These are phyloP conservation scores for Saguinus midas DNA, from an alignment of 2,113 vertebrate species.

Conservation along the genomic window DNA sequence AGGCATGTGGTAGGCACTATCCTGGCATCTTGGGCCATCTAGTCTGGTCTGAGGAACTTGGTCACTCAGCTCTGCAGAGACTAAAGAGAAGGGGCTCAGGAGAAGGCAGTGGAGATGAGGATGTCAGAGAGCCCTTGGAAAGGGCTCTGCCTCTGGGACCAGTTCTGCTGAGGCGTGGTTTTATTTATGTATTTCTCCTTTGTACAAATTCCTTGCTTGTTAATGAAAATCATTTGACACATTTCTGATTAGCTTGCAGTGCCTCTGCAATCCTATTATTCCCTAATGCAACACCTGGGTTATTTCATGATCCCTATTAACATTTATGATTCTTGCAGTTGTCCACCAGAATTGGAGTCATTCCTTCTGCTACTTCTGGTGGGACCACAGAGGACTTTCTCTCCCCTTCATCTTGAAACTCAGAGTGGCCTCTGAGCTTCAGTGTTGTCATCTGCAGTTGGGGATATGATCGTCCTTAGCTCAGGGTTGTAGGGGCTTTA, in stretches of 20 bases:
- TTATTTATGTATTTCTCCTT: constrained; percentile 2
- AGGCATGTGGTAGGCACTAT: not conserved
- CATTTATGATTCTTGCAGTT: not conserved
- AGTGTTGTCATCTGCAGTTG: not conserved
- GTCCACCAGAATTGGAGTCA: not conserved
- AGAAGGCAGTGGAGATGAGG: not conserved
- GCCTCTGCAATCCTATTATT: constrained; percentile 20
- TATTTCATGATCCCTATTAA: constrained; percentile 20
- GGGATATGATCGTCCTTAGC: not conserved
- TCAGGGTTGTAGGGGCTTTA: not conserved
- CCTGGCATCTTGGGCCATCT: not conserved
- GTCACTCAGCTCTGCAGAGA: not conserved
- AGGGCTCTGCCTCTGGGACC: not conserved
- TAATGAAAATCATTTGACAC: constrained; percentile 47
- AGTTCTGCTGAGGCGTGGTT: constrained; percentile 24
- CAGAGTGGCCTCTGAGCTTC: not conserved
- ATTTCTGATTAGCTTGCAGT: constrained; percentile 35
- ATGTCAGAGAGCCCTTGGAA: not conserved
- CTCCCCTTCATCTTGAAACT: not conserved
- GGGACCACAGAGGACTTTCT: not conserved
- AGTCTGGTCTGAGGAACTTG: not conserved
- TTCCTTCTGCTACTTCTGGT: constrained; percentile 2
- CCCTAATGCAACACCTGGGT: constrained; percentile 47
- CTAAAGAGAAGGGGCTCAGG: not conserved
- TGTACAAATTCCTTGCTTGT: constrained; percentile 38